Conservation (phyloP, 2,888 invertebrate species). For the Zhuqinia jingwanae region DNA sequence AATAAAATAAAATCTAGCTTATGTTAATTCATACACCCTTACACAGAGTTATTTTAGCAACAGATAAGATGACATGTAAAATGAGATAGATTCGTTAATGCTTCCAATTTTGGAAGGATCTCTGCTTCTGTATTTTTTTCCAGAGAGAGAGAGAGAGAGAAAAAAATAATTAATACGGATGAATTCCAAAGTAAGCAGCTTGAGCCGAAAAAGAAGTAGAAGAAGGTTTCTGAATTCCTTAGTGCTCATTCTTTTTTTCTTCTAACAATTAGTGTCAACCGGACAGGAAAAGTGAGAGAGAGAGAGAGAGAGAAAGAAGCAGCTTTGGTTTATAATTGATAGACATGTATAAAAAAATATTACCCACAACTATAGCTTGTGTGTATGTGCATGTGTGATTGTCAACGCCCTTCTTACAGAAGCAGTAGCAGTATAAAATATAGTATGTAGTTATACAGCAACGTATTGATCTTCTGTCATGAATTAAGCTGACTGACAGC, state of each 20-base stretch:
- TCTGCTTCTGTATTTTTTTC: too few relatives aligned
- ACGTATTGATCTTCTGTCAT: conserved; percentile 59
- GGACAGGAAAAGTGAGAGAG: neutral
- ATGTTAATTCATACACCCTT: neutral
- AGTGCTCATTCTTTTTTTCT: neutral
- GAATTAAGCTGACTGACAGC: conserved; percentile 48
- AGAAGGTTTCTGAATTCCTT: neutral
- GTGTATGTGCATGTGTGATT: too few relatives aligned
- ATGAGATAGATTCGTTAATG: neutral
- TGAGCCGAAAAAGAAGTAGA: neutral
- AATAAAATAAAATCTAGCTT: neutral
- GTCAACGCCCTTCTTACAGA: conserved; percentile 34
- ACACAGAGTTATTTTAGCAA: too few relatives aligned
- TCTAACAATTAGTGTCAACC: conserved; percentile 14
- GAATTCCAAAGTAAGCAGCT: neutral
- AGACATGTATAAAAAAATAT: too few relatives aligned
- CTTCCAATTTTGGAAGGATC: neutral
- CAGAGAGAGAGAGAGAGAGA: neutral
- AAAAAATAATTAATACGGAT: neutral
- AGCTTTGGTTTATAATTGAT: conserved; percentile 5
- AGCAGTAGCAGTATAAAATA: neutral
- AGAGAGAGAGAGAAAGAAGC: neutral
- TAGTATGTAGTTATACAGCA: too few relatives aligned
- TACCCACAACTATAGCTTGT: too few relatives aligned
- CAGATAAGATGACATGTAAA: neutral